Evolutionary conservation across 2,113 vertebrate species (phyloP), one percentile per base, ranked within the genome.

Genomic region (Muntiacus reevesi): DNA sequence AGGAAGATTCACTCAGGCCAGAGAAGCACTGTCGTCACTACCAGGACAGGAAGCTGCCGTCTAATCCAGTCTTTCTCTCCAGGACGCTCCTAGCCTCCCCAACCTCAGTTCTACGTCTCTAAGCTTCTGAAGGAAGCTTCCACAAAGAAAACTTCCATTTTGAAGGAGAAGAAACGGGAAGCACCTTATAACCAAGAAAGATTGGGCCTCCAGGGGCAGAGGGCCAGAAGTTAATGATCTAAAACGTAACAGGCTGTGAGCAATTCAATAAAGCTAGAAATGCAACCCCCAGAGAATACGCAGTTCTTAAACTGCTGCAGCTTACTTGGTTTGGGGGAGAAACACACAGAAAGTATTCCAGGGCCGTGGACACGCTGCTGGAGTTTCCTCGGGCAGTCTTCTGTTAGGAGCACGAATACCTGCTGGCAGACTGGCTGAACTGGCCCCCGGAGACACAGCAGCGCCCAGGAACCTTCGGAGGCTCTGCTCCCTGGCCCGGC

Each of bases 201-300:
- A 43, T 0, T 52, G 30, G 23, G 13, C 57, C 28, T 1, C 36
- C 12, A 2, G 0, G 25, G n/a, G 54, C 5, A 45, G 54, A 50
- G 4, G 7, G 57, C 62, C n/a, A 64, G 57, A 55, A 78, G 78
- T 54, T 86, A 96, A 91, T 25, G 78, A 91, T 55, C 50, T 95
- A 88, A 97, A 95, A 62, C 45, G 40, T 43, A 88, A 92, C 23
- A 64, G 16, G 19, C 82, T 64, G 92, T 86, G 86, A 60, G 43
- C 47, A 86, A 52, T 94, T 82, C 6, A 15, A 19, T 55, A 25
- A 45, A 93, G 45, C 43, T 13, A 76, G 57, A 60, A 95, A 74
- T 3, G 23, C 87, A 59, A 71, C 19, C 19, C 33, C 16, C 74
- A 6, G 45, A 12, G 62, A 23, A 6, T 1, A 27, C 33, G 10